A percentile compares a stretch with the other conserved stretches of the same genome.
Conservation (phyloP, 2,888 invertebrate species). For the Melolontha melolontha region DNA sequence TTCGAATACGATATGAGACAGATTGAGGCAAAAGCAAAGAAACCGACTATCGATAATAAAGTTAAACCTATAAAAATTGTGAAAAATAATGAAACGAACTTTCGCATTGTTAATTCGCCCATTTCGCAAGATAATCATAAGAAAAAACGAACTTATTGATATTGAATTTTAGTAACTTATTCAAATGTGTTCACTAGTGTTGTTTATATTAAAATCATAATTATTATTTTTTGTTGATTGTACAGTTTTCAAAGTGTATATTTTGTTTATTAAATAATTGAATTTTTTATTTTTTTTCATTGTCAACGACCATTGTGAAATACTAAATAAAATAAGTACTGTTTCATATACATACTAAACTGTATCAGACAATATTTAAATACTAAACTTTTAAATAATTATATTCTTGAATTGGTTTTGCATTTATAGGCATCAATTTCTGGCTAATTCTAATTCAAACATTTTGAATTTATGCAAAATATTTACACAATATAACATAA, state of each 20-base stretch:
- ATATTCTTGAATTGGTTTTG: no score
- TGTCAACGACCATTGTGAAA: no score
- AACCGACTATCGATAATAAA: constrained; percentile 3
- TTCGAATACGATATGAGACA: constrained; percentile 78
- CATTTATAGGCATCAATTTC: no score
- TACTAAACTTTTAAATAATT: no score
- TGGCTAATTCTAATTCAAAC: no score
- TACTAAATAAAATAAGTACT: background rate
- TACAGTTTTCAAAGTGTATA: constrained; percentile 26
- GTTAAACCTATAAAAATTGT: constrained; percentile 41
- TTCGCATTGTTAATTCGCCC: constrained; percentile 29
- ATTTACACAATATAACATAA: no score
- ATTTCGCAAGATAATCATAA: constrained; percentile 3
- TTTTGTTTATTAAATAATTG: constrained; percentile 26
- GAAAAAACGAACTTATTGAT: constrained; percentile 27
- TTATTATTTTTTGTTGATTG: constrained; percentile 5
- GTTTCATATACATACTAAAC: background rate
- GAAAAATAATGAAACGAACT: constrained; percentile 40
- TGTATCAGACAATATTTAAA: no score
- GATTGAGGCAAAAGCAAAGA: constrained; percentile 44
- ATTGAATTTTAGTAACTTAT: background rate
- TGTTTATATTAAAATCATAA: constrained; percentile 7
- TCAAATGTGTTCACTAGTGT: constrained; percentile 15
- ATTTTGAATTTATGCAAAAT: no score
- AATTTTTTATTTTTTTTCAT: constrained; percentile 14